Percentiles rank a stretch among this genome's conserved stretches.
These are phyloP conservation scores for Halichondria panicea DNA, from an alignment of 37 sponge, comb jelly and placozoan species.

Conservation along the genomic window DNA sequence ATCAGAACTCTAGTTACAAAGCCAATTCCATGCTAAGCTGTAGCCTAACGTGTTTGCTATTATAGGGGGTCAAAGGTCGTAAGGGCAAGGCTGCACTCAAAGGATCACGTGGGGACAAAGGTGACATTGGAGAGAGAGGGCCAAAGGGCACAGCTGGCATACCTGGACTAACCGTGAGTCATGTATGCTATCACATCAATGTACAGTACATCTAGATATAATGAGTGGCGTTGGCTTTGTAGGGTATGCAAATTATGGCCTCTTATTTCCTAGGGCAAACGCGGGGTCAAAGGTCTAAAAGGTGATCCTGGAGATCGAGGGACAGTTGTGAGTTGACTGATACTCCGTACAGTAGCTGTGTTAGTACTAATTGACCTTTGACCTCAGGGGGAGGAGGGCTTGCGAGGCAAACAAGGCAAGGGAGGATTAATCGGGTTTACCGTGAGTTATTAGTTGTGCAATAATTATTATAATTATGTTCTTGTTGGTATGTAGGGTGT, in stretches of 20 bases:
- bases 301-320: too few relatives aligned
- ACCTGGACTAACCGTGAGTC: constrained; percentile 5
- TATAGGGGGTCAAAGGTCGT: constrained; percentile 22
- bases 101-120: constrained; percentile 35
- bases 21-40: too few relatives aligned
- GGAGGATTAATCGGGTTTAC: too few relatives aligned
- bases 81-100: constrained; percentile 10
- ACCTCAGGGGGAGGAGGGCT: too few relatives aligned
- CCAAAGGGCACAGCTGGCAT: constrained; percentile 5
- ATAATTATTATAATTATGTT: neutral
- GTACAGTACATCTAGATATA: too few relatives aligned
- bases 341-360: too few relatives aligned
- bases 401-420: too few relatives aligned
- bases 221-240: too few relatives aligned
- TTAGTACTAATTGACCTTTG: too few relatives aligned
- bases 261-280: neutral
- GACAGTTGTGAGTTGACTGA: too few relatives aligned
- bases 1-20: too few relatives aligned
- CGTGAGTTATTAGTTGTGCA: neutral
- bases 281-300: neutral
- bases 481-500: neutral
- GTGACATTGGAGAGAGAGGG: constrained; percentile 36
- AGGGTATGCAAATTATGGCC: neutral
- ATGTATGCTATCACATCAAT: constrained; percentile 4
- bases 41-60: too few relatives aligned